Evolutionary conservation across 1,140 invertebrate genomes (phyloP).

Genomic region (Pachypeltis micranthus): DNA sequence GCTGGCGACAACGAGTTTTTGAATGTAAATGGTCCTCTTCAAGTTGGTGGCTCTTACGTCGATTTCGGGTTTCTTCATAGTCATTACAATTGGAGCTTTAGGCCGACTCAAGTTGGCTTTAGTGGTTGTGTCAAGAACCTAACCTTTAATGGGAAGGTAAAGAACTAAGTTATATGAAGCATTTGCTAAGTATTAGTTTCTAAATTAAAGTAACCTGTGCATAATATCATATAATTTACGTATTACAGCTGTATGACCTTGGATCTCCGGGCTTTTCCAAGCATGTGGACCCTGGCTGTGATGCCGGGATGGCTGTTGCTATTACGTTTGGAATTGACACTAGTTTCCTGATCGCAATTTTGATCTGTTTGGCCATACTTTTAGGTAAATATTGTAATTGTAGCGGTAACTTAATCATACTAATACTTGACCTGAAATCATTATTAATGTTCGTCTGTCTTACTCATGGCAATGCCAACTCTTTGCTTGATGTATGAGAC

Average conservation of each 20-base stretch:
- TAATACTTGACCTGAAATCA: neutral
- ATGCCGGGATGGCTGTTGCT: constrained; percentile 52
- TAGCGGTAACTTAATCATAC: constrained; percentile 7
- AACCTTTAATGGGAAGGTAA: constrained; percentile 61
- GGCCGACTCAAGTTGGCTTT: constrained; percentile 54
- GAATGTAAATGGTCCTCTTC: constrained; percentile 78
- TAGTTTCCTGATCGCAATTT: constrained; percentile 71
- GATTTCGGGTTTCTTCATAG: constrained; percentile 45
- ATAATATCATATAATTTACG: neutral
- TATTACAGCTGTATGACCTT: constrained; percentile 56
- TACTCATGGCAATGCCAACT: neutral
- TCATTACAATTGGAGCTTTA: constrained; percentile 44
- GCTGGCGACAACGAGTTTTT: constrained; percentile 59
- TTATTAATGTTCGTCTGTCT: constrained; percentile 15
- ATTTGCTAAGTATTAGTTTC: too few relatives aligned
- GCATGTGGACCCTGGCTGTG: constrained; percentile 56
- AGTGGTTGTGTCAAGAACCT: constrained; percentile 77
- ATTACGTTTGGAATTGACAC: constrained; percentile 68
- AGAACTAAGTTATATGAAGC: constrained; percentile 22
- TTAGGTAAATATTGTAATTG: constrained; percentile 44
- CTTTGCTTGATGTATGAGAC: neutral
- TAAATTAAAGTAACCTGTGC: constrained; percentile 1
- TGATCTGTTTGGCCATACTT: constrained; percentile 64
- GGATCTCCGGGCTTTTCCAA: constrained; percentile 53
- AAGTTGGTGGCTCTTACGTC: constrained; percentile 66